Evolutionary conservation across 2,888 invertebrate genomes (phyloP), one percentile per base, ranked within the genome.

Genomic region (Tiliacea citrago): DNA sequence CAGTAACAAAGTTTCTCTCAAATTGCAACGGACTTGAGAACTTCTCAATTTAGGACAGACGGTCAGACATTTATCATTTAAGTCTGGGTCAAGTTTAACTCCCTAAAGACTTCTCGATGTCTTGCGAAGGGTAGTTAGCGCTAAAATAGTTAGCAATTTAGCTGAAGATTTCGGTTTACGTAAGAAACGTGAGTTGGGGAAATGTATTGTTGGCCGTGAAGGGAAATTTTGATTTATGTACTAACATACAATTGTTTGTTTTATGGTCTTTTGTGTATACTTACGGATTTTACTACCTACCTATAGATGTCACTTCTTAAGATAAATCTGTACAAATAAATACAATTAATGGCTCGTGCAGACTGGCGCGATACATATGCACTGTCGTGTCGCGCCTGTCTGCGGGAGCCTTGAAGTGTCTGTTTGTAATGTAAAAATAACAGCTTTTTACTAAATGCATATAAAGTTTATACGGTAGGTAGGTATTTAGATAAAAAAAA

Each of bases 21-120:
- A 82, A 79, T 71, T 82, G 71, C 67, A 68, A 42, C 35, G n/a
- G 35, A 49, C 83, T 78, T 68, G 13, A 8, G 63, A 83, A 79
- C 58, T 72, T 63, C 62, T 29, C 13, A 63, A 55, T 63, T 63
- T 63, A 35, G 16, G 58, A 47, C 47, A 45, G 61, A 58, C 71
- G 63, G 49, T 29, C 12, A n/a, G 49, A 55, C 79, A 83, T 80
- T 72, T 51, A 80, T 80, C 55, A 83, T 80, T 78, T 49, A 71
- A 21, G 45, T 39, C 60, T 47, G 45, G 73, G 79, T 83, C 83
- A 63, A 83, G 82, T 77, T 47, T 21, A 21, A 7, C 35, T 68
- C 77, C 47, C 82, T 51, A 13, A 61, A 62, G 68, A 78, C 62
- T 81, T 67, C 57, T 47, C 45, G 47, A 75, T 67, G 45, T 51